Evolutionary conservation across 2,113 vertebrate species (phyloP).

Genomic region (Dermatemys mawii): DNA sequence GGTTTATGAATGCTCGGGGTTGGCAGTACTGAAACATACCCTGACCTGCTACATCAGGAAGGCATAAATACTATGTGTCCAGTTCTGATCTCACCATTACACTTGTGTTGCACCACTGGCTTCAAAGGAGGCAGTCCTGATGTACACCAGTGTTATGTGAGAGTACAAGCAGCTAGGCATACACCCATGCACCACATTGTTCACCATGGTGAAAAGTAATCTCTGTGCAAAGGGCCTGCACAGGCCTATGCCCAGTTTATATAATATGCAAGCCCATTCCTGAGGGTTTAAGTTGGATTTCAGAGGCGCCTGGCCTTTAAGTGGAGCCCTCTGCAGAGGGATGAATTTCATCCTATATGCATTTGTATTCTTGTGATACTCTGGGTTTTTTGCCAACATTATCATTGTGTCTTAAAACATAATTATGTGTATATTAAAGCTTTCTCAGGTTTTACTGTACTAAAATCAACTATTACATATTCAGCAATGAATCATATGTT

Average conservation of each 20-base stretch:
- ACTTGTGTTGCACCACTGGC: too few species aligned
- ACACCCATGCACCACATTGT: neutral
- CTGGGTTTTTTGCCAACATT: neutral
- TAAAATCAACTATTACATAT: neutral
- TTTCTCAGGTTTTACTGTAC: neutral
- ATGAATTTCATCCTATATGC: neutral
- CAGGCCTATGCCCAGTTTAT: neutral
- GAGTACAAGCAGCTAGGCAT: neutral
- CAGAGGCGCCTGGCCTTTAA: neutral
- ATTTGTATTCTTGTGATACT: neutral
- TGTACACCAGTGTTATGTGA: neutral
- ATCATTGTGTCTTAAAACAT: neutral
- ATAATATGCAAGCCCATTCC: neutral
- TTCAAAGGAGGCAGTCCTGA: neutral
- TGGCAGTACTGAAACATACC: neutral
- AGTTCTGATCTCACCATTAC: neutral
- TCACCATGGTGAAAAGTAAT: accelerated
- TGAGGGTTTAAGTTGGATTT: neutral
- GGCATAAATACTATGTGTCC: neutral
- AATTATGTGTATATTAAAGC: neutral
- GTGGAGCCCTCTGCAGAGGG: neutral
- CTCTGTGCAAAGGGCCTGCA: neutral
- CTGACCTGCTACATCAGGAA: neutral
- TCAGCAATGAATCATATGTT: neutral
- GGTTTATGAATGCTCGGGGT: neutral